Evolutionary conservation across 2,888 invertebrate species (phyloP).

Genomic region (Drosophila prolongata): DNA sequence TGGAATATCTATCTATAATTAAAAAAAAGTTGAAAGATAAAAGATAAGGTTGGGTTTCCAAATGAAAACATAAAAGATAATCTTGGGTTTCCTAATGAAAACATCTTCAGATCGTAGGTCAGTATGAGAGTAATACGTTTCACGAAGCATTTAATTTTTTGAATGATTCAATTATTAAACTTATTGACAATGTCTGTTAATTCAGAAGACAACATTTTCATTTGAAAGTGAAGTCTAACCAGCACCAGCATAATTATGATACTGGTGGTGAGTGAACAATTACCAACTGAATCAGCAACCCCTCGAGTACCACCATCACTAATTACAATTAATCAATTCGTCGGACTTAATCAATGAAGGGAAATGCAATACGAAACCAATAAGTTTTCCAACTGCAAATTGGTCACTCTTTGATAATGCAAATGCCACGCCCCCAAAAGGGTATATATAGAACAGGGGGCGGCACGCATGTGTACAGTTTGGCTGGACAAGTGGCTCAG

Average conservation of each 20-base stretch:
- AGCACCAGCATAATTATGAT: neutral
- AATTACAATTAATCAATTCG: slow-evolving; percentile 58
- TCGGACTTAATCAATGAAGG: slow-evolving; percentile 5
- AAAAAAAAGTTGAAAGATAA: neutral
- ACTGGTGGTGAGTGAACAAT: neutral
- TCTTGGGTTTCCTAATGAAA: too few species aligned
- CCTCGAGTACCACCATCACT: neutral
- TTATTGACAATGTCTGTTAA: neutral
- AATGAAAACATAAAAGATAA: neutral
- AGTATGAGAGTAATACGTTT: neutral
- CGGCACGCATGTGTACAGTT: slow-evolving; percentile 41
- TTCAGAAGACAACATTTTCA: neutral
- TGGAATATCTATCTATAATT: neutral
- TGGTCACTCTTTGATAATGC: slow-evolving; percentile 17
- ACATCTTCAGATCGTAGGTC: neutral
- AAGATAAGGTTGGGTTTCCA: neutral
- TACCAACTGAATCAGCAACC: neutral
- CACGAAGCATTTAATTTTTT: neutral
- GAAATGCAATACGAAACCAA: slow-evolving; percentile 1
- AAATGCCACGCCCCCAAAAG: slow-evolving; percentile 41
- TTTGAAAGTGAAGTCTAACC: neutral
- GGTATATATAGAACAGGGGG: slow-evolving; percentile 64
- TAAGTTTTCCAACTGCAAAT: neutral
- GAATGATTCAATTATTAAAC: neutral
- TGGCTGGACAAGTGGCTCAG: slow-evolving; percentile 36